Percentiles rank a stretch among this genome's conserved stretches.
Evolutionary conservation across 2,113 vertebrate genomes (phyloP).

Genomic region (Chlamydotis undulata): DNA sequence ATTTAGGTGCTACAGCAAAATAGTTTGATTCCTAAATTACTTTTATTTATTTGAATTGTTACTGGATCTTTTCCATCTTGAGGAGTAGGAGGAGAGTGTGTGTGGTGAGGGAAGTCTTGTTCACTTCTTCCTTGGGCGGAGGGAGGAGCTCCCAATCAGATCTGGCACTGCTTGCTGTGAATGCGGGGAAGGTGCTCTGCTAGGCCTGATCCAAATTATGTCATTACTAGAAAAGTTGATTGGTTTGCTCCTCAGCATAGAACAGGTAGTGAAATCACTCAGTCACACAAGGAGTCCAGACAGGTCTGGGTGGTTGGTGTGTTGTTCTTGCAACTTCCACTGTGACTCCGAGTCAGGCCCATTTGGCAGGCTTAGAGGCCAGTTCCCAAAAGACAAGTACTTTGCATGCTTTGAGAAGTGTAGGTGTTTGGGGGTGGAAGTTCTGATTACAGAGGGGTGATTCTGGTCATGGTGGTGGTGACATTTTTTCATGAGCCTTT

Average conservation of each 20-base stretch:
- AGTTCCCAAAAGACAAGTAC: background rate
- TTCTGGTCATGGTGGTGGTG: background rate
- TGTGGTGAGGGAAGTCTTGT: background rate
- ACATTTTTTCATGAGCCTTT: background rate
- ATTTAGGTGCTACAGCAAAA: constrained; percentile 17
- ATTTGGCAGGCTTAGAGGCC: background rate
- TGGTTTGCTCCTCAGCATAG: background rate
- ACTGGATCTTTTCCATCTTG: background rate
- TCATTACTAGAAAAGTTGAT: background rate
- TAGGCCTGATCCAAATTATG: background rate
- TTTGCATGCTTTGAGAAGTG: background rate
- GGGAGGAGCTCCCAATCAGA: background rate
- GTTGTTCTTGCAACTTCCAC: background rate
- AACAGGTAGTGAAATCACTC: background rate
- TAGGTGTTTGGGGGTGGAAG: background rate
- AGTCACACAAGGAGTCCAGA: background rate
- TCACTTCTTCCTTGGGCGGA: background rate
- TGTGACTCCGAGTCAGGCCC: background rate
- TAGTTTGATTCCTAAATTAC: background rate
- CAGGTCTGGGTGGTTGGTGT: background rate
- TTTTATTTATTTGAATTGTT: background rate
- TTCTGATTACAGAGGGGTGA: background rate
- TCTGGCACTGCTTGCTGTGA: background rate
- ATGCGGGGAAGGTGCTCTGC: background rate
- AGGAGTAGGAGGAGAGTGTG: background rate